Evolutionary conservation across 1,140 invertebrate genomes (phyloP).

Genomic region (Musca vetustissima): DNA sequence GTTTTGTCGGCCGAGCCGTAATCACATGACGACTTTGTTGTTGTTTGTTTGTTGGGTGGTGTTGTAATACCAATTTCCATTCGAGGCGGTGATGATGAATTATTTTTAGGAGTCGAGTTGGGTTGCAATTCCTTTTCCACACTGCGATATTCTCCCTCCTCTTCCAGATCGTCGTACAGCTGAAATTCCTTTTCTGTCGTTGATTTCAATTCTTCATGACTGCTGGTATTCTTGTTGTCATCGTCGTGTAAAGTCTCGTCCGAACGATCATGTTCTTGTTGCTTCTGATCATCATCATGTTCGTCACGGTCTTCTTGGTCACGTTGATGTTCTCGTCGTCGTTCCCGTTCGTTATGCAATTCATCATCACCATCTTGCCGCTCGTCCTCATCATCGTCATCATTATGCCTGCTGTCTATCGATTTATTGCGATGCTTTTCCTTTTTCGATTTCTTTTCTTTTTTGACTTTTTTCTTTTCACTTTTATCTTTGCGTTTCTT

Average conservation of each 20-base stretch:
- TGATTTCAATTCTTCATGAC: neutral
- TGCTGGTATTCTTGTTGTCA: neutral
- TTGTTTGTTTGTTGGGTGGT: neutral
- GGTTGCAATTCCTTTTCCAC: neutral
- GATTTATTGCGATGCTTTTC: slow-evolving; percentile 17
- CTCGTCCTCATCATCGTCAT: slow-evolving; percentile 12
- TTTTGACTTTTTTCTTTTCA: slow-evolving; percentile 61
- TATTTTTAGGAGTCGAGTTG: slow-evolving; percentile 8
- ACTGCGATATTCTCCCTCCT: neutral
- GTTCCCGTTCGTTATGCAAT: neutral
- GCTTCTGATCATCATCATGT: neutral
- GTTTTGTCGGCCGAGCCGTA: slow-evolving; percentile 10
- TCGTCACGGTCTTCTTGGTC: neutral
- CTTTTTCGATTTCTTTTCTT: slow-evolving; percentile 48
- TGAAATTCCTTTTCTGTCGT: neutral
- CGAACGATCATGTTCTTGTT: neutral
- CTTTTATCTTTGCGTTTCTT: slow-evolving; percentile 58
- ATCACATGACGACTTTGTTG: neutral
- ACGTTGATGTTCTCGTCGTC: neutral
- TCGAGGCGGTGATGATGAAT: neutral
- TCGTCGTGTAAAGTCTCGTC: neutral
- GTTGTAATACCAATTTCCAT: neutral
- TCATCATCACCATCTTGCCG: neutral
- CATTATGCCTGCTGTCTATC: neutral
- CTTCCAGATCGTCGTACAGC: neutral